Evolutionary conservation across 2,113 vertebrate species (phyloP).

Genomic region (Hypanus sabinus): DNA sequence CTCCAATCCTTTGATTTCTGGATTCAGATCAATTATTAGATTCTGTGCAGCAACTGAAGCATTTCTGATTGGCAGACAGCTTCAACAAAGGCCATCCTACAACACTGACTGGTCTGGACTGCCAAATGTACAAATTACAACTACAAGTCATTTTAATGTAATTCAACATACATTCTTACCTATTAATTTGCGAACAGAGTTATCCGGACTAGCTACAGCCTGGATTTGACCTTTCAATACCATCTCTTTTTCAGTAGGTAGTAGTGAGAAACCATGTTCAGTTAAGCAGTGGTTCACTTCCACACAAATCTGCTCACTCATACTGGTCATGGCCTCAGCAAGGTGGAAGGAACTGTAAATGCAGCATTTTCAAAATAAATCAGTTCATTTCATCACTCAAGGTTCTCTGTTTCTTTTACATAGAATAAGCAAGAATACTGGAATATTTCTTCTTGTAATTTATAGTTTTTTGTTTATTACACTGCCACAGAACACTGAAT

Average conservation of each 20-base stretch:
- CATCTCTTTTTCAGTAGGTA: conserved; percentile 59
- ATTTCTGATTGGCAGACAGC: not conserved
- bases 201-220: conserved; percentile 58
- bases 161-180: conserved; percentile 56
- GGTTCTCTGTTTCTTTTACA: not conserved
- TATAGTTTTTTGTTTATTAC: too few species aligned
- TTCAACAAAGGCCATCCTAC: not conserved
- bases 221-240: conserved; percentile 80
- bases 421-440: not conserved
- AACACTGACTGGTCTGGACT: not conserved
- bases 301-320: conserved; percentile 76
- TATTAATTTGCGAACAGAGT: conserved; percentile 76
- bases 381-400: not conserved
- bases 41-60: not conserved
- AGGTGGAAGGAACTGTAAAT: conserved; percentile 64
- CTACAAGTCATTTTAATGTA: not conserved
- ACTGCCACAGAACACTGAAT: too few species aligned
- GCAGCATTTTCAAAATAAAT: not conserved
- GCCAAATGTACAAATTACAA: not conserved
- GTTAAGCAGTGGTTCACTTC: conserved; percentile 72
- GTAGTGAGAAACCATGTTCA: conserved; percentile 65
- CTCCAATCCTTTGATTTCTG: too few species aligned
- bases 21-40: not conserved
- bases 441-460: too few species aligned
- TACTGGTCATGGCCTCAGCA: conserved; percentile 65